phyloP scores from a whole-genome alignment of 2,888 invertebrate genomes.

The Beris morrisii region DNA sequence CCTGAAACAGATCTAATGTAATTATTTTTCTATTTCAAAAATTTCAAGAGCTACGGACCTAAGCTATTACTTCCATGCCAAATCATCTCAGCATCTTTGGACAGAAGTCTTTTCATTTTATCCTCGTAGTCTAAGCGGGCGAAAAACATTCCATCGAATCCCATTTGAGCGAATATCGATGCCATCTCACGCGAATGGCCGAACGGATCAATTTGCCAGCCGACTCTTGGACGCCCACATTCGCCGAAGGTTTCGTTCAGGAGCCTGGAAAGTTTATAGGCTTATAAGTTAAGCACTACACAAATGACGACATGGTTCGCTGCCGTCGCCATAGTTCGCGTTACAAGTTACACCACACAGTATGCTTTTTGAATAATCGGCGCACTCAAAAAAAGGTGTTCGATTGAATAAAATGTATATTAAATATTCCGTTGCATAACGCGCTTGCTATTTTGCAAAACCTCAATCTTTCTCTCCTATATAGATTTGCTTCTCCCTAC shows the following conservation, averaged over 20 bases:
- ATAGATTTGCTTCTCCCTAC: no score
- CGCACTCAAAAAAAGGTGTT: no score
- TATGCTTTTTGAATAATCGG: no score
- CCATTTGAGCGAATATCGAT: conserved; percentile 77
- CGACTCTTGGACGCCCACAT: conserved; percentile 74
- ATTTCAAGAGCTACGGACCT: conserved; percentile 57
- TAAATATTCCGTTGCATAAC: no score
- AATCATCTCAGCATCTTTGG: conserved; percentile 75
- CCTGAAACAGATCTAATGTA: conserved; percentile 52
- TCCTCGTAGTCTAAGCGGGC: conserved; percentile 88
- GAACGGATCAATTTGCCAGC: conserved; percentile 88
- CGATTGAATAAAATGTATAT: no score
- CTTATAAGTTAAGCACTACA: no score
- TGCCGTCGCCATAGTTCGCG: no score
- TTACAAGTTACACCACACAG: no score
- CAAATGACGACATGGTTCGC: no score
- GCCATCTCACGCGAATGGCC: conserved; percentile 88
- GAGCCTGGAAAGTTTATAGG: conserved; percentile 53
- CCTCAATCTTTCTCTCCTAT: no score
- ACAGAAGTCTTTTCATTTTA: conserved; percentile 62
- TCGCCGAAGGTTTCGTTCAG: conserved; percentile 70
- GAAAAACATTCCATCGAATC: conserved; percentile 85
- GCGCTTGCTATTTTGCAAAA: no score
- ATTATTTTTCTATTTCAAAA: neutral
- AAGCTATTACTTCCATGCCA: conserved; percentile 77